Conservation (phyloP, 2,888 invertebrate genomes). For the Drosophila kambysellisi region DNA sequence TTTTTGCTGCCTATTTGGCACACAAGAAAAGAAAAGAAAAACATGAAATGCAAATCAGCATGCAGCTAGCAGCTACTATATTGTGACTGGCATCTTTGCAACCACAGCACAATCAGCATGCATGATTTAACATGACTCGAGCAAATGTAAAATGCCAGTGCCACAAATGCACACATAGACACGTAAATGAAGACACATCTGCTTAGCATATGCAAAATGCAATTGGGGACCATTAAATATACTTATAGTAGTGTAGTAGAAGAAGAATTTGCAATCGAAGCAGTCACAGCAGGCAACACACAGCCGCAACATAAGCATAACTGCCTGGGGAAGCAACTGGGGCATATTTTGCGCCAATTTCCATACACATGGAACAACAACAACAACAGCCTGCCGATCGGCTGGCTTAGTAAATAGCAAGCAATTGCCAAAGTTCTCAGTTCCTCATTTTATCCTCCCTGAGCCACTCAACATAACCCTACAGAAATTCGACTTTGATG, state of each 20-base stretch:
- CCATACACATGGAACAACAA: constrained; percentile 58
- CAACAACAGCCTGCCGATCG: constrained; percentile 57
- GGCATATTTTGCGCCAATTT: constrained; percentile 78
- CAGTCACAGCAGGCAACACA: constrained; percentile 10
- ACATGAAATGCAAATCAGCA: constrained; percentile 48
- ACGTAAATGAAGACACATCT: constrained; percentile 22
- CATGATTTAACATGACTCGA: constrained; percentile 73
- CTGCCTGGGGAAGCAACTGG: constrained; percentile 61
- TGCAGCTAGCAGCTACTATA: constrained; percentile 14
- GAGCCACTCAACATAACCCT: constrained; percentile 7
- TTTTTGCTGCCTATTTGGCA: constrained; percentile 30
- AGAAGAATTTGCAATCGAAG: constrained; percentile 8
- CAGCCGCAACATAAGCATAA: constrained; percentile 58
- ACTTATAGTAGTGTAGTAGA: constrained; percentile 6
- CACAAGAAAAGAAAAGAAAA: not conserved
- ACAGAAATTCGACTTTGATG: constrained; percentile 30
- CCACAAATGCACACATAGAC: constrained; percentile 16
- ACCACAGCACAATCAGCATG: constrained; percentile 80
- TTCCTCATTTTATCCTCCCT: not conserved
- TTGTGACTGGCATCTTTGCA: constrained; percentile 56
- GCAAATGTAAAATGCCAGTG: constrained; percentile 57
- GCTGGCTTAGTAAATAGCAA: constrained; percentile 48
- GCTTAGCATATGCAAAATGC: constrained; percentile 54
- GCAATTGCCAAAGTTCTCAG: constrained; percentile 46
- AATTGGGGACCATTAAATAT: constrained; percentile 40